A percentile compares a stretch with the other conserved stretches of the same genome.
Evolutionary conservation across 35 echinoderm and acorn worm species (phyloP).

Genomic region (Holothuria glaberrima): DNA sequence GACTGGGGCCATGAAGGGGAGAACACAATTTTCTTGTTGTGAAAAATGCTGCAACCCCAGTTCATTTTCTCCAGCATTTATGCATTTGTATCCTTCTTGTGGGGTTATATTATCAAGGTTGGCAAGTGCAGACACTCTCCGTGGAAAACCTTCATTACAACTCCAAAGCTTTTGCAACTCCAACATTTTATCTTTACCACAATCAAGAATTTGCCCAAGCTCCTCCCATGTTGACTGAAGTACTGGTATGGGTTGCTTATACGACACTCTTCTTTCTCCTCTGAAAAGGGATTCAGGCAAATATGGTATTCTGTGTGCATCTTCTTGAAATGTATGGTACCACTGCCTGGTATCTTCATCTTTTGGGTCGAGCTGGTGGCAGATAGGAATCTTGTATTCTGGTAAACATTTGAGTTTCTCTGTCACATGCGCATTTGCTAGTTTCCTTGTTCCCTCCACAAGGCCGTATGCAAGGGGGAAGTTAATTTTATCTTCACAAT

Average conservation of each 20-base stretch:
- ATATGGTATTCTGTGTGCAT: background rate
- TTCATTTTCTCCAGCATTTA: too few species aligned
- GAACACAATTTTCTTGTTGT: constrained; percentile 29
- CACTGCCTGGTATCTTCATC: background rate
- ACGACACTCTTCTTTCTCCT: background rate
- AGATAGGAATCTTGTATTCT: background rate
- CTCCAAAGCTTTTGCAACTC: background rate
- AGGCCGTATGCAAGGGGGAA: constrained; percentile 16
- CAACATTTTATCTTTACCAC: constrained; percentile 22
- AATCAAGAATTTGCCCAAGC: background rate
- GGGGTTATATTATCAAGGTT: constrained; percentile 58
- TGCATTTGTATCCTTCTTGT: background rate
- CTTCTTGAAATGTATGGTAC: background rate
- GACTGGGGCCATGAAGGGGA: constrained; percentile 80
- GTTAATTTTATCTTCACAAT: background rate
- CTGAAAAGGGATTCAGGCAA: background rate
- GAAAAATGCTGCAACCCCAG: background rate
- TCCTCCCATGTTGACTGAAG: constrained; percentile 29
- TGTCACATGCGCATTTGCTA: background rate
- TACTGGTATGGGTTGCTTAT: background rate
- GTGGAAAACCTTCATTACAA: constrained; percentile 69
- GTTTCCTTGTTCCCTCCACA: background rate
- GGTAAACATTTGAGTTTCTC: background rate
- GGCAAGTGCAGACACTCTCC: constrained; percentile 56
- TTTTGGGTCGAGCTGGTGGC: background rate